Percentiles rank a stretch among this genome's conserved stretches.
These are phyloP conservation scores for Pipra filicauda DNA, from an alignment of 2,113 vertebrate genomes.

Conservation along the genomic window DNA sequence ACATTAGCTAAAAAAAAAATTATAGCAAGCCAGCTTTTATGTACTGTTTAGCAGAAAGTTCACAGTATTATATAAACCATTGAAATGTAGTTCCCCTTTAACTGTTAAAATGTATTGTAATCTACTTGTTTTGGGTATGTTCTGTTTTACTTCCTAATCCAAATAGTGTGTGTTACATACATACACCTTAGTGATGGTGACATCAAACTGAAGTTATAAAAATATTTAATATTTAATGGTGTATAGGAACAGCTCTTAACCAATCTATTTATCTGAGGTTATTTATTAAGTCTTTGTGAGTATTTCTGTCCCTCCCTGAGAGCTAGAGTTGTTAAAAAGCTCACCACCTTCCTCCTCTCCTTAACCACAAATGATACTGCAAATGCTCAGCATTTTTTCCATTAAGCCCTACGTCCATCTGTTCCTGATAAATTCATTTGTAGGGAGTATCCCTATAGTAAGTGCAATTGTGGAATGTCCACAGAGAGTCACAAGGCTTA, in stretches of 20 bases:
- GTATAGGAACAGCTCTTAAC: not conserved
- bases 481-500: not conserved
- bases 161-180: not conserved
- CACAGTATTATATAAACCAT: constrained; percentile 8
- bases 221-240: not conserved
- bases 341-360: not conserved
- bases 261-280: not conserved
- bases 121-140: not conserved
- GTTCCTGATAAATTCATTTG: not conserved
- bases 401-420: not conserved
- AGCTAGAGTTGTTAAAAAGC: not conserved
- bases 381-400: not conserved
- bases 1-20: not conserved
- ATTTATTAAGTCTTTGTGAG: not conserved
- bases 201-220: not conserved
- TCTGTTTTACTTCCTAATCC: not conserved
- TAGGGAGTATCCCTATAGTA: not conserved
- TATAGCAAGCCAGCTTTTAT: constrained; percentile 29
- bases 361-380: not conserved
- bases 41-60: constrained; percentile 21
- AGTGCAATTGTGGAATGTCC: not conserved
- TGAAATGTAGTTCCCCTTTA: not conserved
- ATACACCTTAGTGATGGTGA: not conserved
- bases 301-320: not conserved
- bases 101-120: not conserved